These are phyloP conservation scores for Camponotus fellah DNA, from an alignment of 2,888 invertebrate genomes.

Conservation along the genomic window DNA sequence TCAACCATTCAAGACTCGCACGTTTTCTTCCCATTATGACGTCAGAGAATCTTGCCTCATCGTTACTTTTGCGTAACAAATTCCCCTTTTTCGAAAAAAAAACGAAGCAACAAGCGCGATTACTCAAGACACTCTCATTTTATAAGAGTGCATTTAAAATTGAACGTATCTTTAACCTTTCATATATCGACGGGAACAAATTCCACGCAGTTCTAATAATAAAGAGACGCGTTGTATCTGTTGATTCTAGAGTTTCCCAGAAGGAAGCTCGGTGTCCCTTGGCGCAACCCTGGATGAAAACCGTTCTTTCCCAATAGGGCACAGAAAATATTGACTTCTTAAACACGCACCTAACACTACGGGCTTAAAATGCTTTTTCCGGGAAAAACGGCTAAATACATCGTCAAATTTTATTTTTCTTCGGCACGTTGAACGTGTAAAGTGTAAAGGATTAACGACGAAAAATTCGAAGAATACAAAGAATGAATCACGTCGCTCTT, in stretches of 20 bases:
- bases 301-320: conserved; percentile 27
- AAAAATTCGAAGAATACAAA: conserved; percentile 16
- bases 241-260: conserved; percentile 24
- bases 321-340: conserved; percentile 48
- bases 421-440: conserved; percentile 12
- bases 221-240: background rate
- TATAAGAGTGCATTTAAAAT: background rate
- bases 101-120: background rate
- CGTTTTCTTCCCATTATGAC: background rate
- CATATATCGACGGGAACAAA: background rate
- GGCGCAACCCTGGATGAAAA: background rate
- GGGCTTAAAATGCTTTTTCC: conserved; percentile 14
- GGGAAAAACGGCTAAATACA: conserved; percentile 20
- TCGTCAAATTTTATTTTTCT: conserved; percentile 29
- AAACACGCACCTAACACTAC: conserved; percentile 10
- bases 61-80: conserved; percentile 1
- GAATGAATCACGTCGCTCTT: background rate
- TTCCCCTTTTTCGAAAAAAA: background rate
- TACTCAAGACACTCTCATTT: conserved; percentile 5
- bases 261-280: background rate
- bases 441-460: conserved; percentile 4
- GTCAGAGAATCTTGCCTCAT: conserved; percentile 12
- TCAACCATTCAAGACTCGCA: conserved; percentile 6
- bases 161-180: background rate
- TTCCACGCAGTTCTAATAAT: background rate